Evolutionary conservation across 2,113 vertebrate genomes (phyloP).

Genomic region (Sarotherodon lohbergeri): DNA sequence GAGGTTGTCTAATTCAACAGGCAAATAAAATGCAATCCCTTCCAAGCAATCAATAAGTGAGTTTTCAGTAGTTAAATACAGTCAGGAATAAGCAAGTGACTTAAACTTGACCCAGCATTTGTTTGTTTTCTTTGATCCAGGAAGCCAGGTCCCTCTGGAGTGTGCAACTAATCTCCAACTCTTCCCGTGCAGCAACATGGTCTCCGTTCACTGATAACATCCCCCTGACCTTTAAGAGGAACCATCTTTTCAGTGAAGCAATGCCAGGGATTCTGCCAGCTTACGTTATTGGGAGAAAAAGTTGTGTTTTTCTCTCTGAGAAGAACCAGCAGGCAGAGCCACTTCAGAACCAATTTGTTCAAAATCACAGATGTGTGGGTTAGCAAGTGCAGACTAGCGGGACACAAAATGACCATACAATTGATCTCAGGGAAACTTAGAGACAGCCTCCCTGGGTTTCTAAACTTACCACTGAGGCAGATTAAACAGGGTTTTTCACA

Average conservation of each 20-base stretch:
- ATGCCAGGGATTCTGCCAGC: background rate
- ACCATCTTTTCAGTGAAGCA: background rate
- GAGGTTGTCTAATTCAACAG: background rate
- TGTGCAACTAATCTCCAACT: conserved; percentile 8
- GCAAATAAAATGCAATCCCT: background rate
- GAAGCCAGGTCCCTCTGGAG: conserved; percentile 11
- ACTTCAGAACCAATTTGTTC: background rate
- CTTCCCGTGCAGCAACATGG: conserved; percentile 11
- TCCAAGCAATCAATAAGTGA: background rate
- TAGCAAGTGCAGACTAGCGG: background rate
- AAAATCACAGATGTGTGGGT: background rate
- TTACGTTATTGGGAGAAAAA: background rate
- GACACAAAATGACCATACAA: background rate
- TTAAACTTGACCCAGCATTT: background rate
- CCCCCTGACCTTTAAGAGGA: background rate
- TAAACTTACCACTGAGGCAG: background rate
- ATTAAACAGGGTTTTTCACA: background rate
- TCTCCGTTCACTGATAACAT: background rate
- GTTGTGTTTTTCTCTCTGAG: background rate
- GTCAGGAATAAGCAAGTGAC: background rate
- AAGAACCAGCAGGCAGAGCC: background rate
- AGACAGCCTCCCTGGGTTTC: background rate
- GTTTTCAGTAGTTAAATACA: background rate
- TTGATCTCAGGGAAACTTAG: background rate
- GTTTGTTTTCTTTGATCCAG: conserved; percentile 28